phyloP scores from a whole-genome alignment of 2,888 invertebrate species.

The Epistrophe eligans region DNA sequence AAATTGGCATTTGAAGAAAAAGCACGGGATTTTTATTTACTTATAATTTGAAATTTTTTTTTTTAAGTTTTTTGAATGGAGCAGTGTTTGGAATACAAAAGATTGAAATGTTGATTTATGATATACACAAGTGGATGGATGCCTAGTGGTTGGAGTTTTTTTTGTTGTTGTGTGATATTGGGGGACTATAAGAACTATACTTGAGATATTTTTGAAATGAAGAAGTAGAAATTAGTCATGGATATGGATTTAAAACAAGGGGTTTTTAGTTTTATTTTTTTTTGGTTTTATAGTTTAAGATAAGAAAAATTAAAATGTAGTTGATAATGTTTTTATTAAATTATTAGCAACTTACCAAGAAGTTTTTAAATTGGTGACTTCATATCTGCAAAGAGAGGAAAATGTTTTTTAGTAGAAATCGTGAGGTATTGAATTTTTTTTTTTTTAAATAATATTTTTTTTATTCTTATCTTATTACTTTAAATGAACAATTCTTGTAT shows the following conservation, averaged over 20 bases:
- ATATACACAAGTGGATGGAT: conserved; percentile 28
- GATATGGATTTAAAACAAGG: background rate
- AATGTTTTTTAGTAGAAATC: background rate
- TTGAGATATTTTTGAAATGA: conserved; percentile 32
- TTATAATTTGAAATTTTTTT: background rate
- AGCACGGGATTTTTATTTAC: background rate
- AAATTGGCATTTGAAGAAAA: conserved; percentile 60
- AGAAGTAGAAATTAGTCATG: conserved; percentile 41
- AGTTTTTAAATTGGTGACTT: conserved; percentile 1
- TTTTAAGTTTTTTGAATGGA: conserved; percentile 7
- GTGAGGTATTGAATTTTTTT: no score
- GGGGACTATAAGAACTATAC: conserved; percentile 42
- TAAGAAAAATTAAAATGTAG: background rate
- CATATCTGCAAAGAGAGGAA: conserved; percentile 46
- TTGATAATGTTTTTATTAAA: background rate
- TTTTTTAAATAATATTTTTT: no score
- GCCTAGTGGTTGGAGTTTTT: background rate
- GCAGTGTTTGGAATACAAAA: conserved; percentile 53
- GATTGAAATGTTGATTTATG: conserved; percentile 66
- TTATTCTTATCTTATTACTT: no score
- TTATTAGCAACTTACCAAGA: conserved; percentile 43
- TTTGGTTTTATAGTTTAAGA: background rate
- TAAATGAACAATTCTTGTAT: no score
- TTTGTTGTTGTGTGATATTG: conserved; percentile 4
- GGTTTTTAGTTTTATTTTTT: background rate